A percentile compares a stretch with the other conserved stretches of the same genome.
Evolutionary conservation across 2,113 vertebrate genomes (phyloP).

Genomic region (Porphyrio hochstetteri): DNA sequence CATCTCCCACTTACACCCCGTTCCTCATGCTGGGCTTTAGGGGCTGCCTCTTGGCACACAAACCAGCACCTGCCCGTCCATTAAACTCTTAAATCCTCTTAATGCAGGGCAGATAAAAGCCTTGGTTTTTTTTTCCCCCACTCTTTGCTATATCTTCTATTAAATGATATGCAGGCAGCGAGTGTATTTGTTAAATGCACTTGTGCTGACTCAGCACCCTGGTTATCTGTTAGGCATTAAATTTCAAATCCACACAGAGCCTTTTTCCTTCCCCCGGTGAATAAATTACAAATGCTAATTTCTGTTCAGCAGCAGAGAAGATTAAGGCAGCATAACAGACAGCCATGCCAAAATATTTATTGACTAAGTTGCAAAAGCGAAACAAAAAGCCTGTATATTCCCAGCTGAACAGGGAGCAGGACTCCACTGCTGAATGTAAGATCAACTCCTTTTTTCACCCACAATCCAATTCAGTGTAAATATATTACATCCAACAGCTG

Average conservation of each 20-base stretch:
- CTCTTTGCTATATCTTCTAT: neutral
- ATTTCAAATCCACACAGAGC: neutral
- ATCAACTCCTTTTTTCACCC: neutral
- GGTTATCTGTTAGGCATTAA: neutral
- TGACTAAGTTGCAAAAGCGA: neutral
- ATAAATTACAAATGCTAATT: slow-evolving; percentile 44
- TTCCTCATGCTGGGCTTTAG: neutral
- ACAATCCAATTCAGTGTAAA: neutral
- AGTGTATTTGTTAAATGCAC: neutral
- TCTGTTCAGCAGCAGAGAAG: neutral
- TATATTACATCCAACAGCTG: neutral
- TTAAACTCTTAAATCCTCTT: accelerated
- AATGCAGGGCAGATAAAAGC: neutral
- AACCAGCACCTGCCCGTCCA: accelerated
- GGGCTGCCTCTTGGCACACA: too few species aligned
- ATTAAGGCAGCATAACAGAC: neutral
- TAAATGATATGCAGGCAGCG: neutral
- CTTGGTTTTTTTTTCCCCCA: accelerated
- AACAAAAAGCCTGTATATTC: neutral
- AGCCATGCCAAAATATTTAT: slow-evolving; percentile 20
- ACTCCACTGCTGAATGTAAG: neutral
- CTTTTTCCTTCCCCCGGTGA: neutral
- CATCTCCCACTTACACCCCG: accelerated
- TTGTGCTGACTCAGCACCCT: neutral
- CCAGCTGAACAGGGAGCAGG: neutral